phyloP scores from a whole-genome alignment of 2,888 invertebrate species.

The Oxyscelio sp. region DNA sequence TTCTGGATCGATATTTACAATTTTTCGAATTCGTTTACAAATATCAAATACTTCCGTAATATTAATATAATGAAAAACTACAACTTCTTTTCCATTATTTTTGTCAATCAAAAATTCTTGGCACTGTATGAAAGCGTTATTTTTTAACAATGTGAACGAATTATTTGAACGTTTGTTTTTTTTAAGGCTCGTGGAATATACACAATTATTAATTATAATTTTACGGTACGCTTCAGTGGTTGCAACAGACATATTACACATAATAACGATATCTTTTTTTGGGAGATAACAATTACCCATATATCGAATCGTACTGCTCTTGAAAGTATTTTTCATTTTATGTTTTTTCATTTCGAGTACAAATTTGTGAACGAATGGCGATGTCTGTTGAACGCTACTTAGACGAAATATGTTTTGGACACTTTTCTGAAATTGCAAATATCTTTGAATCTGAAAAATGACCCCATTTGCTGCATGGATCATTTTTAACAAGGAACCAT shows the following conservation, averaged over 20 bases:
- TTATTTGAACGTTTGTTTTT: conserved; percentile 18
- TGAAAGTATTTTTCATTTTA: conserved; percentile 7
- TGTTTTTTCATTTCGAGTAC: background rate
- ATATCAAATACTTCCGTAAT: too few species aligned
- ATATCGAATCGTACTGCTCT: background rate
- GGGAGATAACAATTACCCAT: conserved; percentile 6
- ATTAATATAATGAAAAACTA: too few species aligned
- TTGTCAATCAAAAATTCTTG: conserved; percentile 33
- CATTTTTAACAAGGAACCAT: conserved; percentile 47
- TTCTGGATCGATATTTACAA: too few species aligned
- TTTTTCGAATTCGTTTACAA: too few species aligned
- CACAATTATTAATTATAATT: conserved; percentile 4
- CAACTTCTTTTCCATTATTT: background rate
- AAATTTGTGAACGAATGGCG: conserved; percentile 4
- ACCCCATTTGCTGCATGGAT: conserved; percentile 58
- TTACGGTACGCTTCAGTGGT: background rate
- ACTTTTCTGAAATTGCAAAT: conserved; percentile 29
- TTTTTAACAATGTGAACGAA: background rate
- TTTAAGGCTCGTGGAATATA: conserved; percentile 5
- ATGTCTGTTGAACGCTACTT: background rate
- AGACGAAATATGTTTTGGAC: background rate
- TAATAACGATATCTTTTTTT: background rate
- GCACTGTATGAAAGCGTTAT: conserved; percentile 9
- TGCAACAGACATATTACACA: background rate
- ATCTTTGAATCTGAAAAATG: conserved; percentile 42